Percentiles rank a stretch among this genome's conserved stretches.
These are phyloP conservation scores for Drosophila littoralis DNA, from an alignment of 1,140 invertebrate genomes.

Conservation along the genomic window DNA sequence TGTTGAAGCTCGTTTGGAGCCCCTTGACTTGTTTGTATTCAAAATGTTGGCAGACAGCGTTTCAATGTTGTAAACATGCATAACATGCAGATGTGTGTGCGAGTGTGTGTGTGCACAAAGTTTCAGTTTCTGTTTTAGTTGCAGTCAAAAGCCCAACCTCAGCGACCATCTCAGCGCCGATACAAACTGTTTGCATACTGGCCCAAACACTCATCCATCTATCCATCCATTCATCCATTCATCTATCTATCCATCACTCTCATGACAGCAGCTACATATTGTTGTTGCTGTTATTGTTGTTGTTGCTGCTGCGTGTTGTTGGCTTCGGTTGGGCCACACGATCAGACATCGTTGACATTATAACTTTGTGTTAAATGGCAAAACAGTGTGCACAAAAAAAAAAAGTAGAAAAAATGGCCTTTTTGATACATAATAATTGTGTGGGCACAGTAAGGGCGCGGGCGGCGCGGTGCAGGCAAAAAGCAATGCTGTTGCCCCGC, in stretches of 20 bases:
- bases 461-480: conserved; percentile 3
- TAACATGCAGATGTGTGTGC: neutral
- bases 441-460: neutral
- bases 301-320: conserved; percentile 30
- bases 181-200: conserved; percentile 27
- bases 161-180: conserved; percentile 33
- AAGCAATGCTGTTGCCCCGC: conserved; percentile 36
- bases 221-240: conserved; percentile 19
- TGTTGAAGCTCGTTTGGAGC: neutral
- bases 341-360: conserved; percentile 79
- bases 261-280: conserved; percentile 31
- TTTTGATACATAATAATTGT: conserved; percentile 15
- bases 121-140: conserved; percentile 26
- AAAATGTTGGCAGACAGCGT: conserved; percentile 23
- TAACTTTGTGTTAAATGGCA: conserved; percentile 74
- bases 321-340: conserved; percentile 48
- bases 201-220: conserved; percentile 16
- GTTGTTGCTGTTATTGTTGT: conserved; percentile 44
- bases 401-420: conserved; percentile 28
- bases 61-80: conserved; percentile 24
- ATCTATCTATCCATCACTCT: conserved; percentile 66
- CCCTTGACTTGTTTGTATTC: conserved; percentile 12
- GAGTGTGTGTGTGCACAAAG: conserved; percentile 9
- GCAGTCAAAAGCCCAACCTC: conserved; percentile 31
- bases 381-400: conserved; percentile 56